Percentiles rank a stretch among this genome's conserved stretches.
These are phyloP conservation scores for Melinaea menophilus DNA, from an alignment of 2,888 invertebrate genomes.

Conservation along the genomic window DNA sequence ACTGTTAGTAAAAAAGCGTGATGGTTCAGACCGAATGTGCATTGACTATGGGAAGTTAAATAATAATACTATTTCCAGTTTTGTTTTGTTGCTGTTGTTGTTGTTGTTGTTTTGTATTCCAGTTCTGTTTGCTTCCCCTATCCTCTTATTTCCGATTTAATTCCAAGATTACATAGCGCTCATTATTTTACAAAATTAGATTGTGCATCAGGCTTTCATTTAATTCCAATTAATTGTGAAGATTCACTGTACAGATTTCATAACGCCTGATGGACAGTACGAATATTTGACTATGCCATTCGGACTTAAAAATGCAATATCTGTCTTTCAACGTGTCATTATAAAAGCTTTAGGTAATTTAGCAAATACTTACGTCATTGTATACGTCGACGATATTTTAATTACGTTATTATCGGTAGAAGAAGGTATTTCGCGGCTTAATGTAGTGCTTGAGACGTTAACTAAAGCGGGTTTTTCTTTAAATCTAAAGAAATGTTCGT, in stretches of 20 bases:
- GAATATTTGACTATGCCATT: background rate
- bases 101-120: too few species aligned
- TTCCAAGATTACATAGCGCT: background rate
- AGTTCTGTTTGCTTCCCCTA: slow-evolving; percentile 28
- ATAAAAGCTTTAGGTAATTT: slow-evolving; percentile 9
- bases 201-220: background rate
- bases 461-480: too few species aligned
- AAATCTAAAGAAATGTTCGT: too few species aligned
- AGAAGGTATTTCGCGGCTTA: too few species aligned
- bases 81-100: too few species aligned
- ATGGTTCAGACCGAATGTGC: slow-evolving; percentile 20
- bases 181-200: too few species aligned
- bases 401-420: too few species aligned
- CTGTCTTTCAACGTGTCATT: background rate
- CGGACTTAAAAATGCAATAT: background rate
- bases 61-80: slow-evolving; percentile 20
- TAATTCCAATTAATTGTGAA: background rate
- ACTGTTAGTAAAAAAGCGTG: slow-evolving; percentile 22
- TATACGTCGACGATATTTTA: too few species aligned
- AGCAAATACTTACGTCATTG: too few species aligned
- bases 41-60: slow-evolving; percentile 31
- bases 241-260: background rate
- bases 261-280: background rate
- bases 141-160: slow-evolving; percentile 22
- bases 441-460: too few species aligned